These are phyloP conservation scores for Diabrotica virgifera DNA, from an alignment of 1,140 invertebrate genomes.

Conservation along the genomic window DNA sequence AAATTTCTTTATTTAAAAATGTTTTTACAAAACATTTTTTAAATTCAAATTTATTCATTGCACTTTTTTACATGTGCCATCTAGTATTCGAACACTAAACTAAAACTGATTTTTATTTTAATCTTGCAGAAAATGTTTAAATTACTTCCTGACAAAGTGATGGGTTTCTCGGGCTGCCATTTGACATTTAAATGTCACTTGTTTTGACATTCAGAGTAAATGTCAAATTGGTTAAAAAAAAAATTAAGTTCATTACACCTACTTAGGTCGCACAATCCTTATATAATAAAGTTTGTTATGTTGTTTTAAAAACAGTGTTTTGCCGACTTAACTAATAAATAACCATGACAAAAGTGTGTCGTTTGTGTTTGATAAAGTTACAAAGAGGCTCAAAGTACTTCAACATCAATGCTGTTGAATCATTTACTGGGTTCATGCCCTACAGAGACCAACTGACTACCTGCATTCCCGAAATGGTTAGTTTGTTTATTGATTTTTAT, in stretches of 20 bases:
- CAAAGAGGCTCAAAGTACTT: constrained; percentile 34
- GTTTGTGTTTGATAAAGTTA: constrained; percentile 32
- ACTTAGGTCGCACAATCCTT: constrained; percentile 6
- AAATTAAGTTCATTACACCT: constrained; percentile 5
- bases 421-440: constrained; percentile 37
- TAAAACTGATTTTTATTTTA: background rate
- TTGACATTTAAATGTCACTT: constrained; percentile 26
- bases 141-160: background rate
- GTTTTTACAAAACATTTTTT: too few species aligned
- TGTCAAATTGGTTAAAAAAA: constrained; percentile 32
- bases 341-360: constrained; percentile 37
- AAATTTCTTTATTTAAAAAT: too few species aligned
- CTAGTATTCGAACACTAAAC: too few species aligned
- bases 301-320: background rate
- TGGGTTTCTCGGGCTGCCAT: constrained; percentile 23
- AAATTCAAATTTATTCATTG: too few species aligned
- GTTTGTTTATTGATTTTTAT: constrained; percentile 7
- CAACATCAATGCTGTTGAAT: constrained; percentile 36
- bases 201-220: constrained; percentile 30
- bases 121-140: background rate
- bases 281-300: constrained; percentile 5
- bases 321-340: background rate
- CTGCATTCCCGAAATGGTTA: constrained; percentile 38
- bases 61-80: too few species aligned
- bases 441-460: constrained; percentile 36